Base-by-base conservation (phyloP, 1,140 invertebrate species). In the Drosophila simulans region DNA sequence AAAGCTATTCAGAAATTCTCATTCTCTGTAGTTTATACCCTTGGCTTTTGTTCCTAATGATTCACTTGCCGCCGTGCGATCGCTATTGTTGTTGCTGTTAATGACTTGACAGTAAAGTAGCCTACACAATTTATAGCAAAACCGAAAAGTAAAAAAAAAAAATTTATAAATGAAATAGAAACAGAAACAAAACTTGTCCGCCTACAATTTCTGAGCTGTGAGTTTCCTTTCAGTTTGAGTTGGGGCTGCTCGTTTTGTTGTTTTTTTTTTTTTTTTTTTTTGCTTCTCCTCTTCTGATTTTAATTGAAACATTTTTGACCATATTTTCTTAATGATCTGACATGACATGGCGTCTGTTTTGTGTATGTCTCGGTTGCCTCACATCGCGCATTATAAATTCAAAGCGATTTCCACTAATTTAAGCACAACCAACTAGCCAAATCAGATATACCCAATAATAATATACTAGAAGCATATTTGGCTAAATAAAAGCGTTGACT, bases 321-420 rank as follows among this genome's bases (percentile, higher is more conserved):
- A 88, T 89, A 88, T 88, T 88, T 88, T 88, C 84, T 89, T 89
- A 90, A 88, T 88, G 84, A 88, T 89, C 84, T 74, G 84, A 88
- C 84, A 89, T 88, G 84, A 89, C 84, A 84, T 89, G 83, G 82
- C 82, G 82, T 86, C 83, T 80, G 72, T 66, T 63, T 77, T 59
- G 70, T 75, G 59, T 74, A 58, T 40, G 31, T 54, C 45, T 22
- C n/a, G 48, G 56, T 59, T 60, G 55, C 46, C 25, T 34, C 55
- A 62, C 22, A 55, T 22, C 42, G 39, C 39, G 51, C 64, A 68
- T 72, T 79, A 88, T 71, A 72, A 78, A 82, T 75, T 75, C 63
- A 70, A 74, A 59, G 60, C 64, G 69, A 83, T 86, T 89, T 89
- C 64, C 66, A 82, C 80, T 89, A 89, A 88, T 88, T 88, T 88